phyloP scores from a whole-genome alignment of 2,888 invertebrate genomes.

The Scaptomyza parva region DNA sequence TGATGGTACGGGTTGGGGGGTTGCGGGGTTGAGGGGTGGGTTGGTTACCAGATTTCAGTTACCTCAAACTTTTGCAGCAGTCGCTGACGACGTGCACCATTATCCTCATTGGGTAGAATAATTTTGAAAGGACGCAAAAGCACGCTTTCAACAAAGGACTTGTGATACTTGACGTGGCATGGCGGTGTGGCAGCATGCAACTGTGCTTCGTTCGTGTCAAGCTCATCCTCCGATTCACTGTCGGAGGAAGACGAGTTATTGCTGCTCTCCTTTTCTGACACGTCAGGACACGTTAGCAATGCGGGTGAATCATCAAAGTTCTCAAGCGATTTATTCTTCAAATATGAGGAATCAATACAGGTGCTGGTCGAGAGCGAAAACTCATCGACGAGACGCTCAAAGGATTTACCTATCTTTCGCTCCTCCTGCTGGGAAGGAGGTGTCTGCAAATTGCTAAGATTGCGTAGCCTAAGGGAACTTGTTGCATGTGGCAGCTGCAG shows the following conservation, averaged over 20 bases:
- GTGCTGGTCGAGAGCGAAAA: slow-evolving; percentile 82
- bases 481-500: slow-evolving; percentile 64
- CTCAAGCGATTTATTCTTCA: slow-evolving; percentile 84
- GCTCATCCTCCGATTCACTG: slow-evolving; percentile 38
- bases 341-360: slow-evolving; percentile 83
- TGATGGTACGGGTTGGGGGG: too few species aligned
- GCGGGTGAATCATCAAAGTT: slow-evolving; percentile 84
- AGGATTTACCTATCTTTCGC: slow-evolving; percentile 88
- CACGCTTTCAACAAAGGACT: slow-evolving; percentile 82
- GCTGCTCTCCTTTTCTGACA: slow-evolving; percentile 43
- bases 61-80: slow-evolving; percentile 83
- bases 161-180: slow-evolving; percentile 75
- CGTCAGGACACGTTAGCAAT: slow-evolving; percentile 22
- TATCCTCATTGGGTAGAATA: slow-evolving; percentile 81
- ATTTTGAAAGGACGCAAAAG: slow-evolving; percentile 83
- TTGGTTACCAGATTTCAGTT: slow-evolving; percentile 82
- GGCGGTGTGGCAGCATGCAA: slow-evolving; percentile 83
- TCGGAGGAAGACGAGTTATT: neutral
- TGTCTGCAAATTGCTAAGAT: slow-evolving; percentile 38
- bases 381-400: slow-evolving; percentile 84
- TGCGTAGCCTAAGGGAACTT: slow-evolving; percentile 71
- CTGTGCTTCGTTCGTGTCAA: slow-evolving; percentile 85
- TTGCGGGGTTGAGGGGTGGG: neutral
- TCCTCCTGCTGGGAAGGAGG: slow-evolving; percentile 82
- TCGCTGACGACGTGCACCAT: slow-evolving; percentile 78